A percentile compares a stretch with the other conserved stretches of the same genome.
Conservation (phyloP, 2,113 vertebrate species). For the Tor tambroides region DNA sequence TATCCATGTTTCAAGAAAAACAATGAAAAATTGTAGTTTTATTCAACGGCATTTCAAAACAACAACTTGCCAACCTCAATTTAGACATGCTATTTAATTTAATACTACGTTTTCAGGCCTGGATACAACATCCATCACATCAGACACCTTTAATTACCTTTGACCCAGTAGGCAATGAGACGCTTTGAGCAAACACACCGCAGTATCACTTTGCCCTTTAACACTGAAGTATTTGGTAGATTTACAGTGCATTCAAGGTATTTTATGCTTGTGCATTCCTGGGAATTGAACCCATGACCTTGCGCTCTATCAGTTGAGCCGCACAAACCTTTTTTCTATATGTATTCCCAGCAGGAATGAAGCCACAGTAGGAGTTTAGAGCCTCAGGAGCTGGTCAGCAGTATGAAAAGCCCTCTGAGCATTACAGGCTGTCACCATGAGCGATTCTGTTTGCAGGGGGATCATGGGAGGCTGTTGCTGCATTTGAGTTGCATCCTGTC, state of each 20-base stretch:
- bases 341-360: conserved; percentile 7
- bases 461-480: conserved; percentile 29
- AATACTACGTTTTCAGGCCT: neutral
- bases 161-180: neutral
- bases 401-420: conserved; percentile 17
- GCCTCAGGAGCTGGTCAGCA: conserved; percentile 1
- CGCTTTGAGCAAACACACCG: neutral
- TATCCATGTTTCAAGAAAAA: conserved; percentile 14
- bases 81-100: conserved; percentile 21
- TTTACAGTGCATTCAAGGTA: neutral
- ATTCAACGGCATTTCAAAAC: neutral
- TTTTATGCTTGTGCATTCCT: neutral
- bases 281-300: neutral
- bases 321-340: neutral
- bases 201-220: neutral
- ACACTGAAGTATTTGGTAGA: neutral
- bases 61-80: neutral
- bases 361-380: neutral
- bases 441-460: conserved; percentile 29
- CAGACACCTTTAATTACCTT: conserved; percentile 28
- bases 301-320: neutral
- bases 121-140: neutral
- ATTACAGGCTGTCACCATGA: conserved; percentile 16
- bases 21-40: conserved; percentile 17
- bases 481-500: conserved; percentile 23